Evolutionary conservation across 1,140 invertebrate species (phyloP).

Genomic region (Polypedilum vanderplanki): DNA sequence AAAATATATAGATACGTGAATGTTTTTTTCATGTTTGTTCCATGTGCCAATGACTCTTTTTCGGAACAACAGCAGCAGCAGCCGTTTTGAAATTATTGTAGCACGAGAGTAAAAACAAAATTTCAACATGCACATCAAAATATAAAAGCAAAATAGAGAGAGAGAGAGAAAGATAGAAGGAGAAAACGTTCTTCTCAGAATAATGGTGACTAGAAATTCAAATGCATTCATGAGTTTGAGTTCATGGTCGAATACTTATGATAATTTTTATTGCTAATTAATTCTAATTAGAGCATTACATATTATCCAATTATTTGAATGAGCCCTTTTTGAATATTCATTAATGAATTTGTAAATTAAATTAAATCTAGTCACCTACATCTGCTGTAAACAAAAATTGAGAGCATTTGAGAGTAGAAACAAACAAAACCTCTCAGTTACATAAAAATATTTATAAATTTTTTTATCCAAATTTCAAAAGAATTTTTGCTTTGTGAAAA

Average conservation of each 20-base stretch:
- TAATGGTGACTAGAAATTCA: no score
- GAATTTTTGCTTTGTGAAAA: background rate
- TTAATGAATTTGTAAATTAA: no score
- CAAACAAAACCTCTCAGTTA: constrained; percentile 2
- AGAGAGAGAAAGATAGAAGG: no score
- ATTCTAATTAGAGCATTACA: no score
- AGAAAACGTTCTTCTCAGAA: no score
- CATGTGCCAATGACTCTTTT: constrained; percentile 3
- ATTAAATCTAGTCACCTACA: background rate
- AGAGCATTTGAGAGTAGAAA: background rate
- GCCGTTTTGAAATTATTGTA: background rate
- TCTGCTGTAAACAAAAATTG: background rate
- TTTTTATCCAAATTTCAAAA: background rate
- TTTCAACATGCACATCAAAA: no score
- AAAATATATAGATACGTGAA: background rate
- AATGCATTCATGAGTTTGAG: no score
- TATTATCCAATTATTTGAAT: no score
- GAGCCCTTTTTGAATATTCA: no score
- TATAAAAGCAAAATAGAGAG: no score
- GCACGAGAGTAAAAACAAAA: background rate
- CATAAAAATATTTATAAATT: background rate
- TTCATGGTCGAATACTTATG: no score
- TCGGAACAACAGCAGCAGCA: background rate
- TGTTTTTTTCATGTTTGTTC: background rate
- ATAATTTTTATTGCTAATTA: no score